A percentile compares a stretch with the other conserved stretches of the same genome.
Conservation (phyloP, 2,113 vertebrate species). For the Oreochromis aureus region DNA sequence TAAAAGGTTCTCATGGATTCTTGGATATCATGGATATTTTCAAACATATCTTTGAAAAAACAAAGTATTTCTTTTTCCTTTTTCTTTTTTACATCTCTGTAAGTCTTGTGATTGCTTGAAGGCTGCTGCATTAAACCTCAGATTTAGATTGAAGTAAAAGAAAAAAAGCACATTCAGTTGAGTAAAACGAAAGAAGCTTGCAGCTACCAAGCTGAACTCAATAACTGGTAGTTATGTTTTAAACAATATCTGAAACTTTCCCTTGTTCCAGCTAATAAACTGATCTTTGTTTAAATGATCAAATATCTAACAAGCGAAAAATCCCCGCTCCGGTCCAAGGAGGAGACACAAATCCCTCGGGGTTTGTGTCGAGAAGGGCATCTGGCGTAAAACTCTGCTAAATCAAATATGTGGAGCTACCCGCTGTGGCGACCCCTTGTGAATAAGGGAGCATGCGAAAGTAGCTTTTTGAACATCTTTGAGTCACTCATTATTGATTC, state of each 20-base stretch:
- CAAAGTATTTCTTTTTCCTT: neutral
- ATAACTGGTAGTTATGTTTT: neutral
- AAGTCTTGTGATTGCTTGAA: neutral
- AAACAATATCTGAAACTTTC: neutral
- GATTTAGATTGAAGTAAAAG: neutral
- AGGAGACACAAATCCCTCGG: neutral
- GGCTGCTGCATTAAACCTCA: neutral
- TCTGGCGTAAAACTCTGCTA: neutral
- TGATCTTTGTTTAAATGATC: neutral
- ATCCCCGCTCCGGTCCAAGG: neutral
- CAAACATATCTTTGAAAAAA: neutral
- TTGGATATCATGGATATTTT: neutral
- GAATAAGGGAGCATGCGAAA: neutral
- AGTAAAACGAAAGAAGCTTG: fast-evolving
- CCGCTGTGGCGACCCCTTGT: neutral
- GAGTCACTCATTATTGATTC: neutral
- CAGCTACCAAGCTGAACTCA: neutral
- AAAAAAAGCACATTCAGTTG: fast-evolving
- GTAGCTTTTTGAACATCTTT: neutral
- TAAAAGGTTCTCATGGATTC: neutral
- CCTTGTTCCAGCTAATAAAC: neutral
- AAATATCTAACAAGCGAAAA: neutral
- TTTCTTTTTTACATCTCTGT: neutral
- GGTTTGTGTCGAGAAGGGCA: neutral
- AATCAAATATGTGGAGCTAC: neutral